phyloP scores from a whole-genome alignment of 2,888 invertebrate species.

The Ophion costatus region DNA sequence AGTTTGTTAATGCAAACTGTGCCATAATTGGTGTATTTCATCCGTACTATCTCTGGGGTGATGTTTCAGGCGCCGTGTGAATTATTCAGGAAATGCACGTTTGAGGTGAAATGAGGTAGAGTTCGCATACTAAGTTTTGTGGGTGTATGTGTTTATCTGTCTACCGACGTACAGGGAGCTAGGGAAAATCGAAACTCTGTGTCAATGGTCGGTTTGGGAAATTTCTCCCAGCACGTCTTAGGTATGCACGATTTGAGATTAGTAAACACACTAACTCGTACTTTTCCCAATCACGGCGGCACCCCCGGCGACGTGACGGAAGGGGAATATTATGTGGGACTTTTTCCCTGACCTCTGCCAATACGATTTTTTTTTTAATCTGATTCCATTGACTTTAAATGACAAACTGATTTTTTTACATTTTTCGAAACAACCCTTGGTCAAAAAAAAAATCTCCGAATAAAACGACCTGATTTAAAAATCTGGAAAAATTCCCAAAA shows the following conservation, averaged over 20 bases:
- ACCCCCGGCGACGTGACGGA: not conserved
- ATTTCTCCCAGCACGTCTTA: not conserved
- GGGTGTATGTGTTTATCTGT: not conserved
- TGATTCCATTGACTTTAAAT: too few relatives aligned
- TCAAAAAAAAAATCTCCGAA: too few relatives aligned
- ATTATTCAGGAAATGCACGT: slow-evolving; percentile 47
- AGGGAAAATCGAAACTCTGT: not conserved
- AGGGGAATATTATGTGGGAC: too few relatives aligned
- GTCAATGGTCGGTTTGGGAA: not conserved
- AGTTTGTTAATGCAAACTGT: slow-evolving; percentile 30
- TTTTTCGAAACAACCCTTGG: too few relatives aligned
- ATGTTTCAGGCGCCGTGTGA: slow-evolving; percentile 14
- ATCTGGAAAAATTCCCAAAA: too few relatives aligned
- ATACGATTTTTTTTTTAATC: too few relatives aligned
- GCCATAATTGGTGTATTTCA: slow-evolving; percentile 45
- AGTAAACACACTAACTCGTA: not conserved
- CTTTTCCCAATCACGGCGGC: not conserved
- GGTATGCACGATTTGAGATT: not conserved
- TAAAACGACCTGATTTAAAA: too few relatives aligned
- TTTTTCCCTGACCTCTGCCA: too few relatives aligned
- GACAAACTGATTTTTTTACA: too few relatives aligned
- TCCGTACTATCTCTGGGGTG: not conserved
- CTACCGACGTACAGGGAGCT: not conserved
- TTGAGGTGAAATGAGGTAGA: slow-evolving; percentile 23
- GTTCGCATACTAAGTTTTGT: not conserved